Evolutionary conservation across 2,797 vertebrate genomes (phyloP), one percentile per base, ranked within the genome.

Genomic region (Odontamblyopus lacepedii): DNA sequence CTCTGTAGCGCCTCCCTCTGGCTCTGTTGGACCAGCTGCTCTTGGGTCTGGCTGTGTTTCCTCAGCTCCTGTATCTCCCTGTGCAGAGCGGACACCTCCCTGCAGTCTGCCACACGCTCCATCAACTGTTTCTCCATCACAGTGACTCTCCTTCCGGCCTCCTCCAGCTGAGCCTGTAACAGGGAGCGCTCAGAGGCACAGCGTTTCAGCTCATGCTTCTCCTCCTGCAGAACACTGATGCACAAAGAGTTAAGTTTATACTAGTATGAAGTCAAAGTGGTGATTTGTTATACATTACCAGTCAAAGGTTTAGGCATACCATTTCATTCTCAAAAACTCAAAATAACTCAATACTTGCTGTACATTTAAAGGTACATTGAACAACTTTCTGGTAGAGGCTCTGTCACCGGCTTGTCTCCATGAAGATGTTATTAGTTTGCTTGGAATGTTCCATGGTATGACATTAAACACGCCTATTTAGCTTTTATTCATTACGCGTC

Each of bases 31-130:
- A 94, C 56, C 63, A 9, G 72, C 82, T 94, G 88, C 57, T 90
- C 91, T 76, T 95, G 95, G 50, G 84, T 77, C 67, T 82, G 79
- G 74, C 79, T 86, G 74, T 92, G 81, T 0, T 78, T 79, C 73
- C 86, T 95, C 75, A 96, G 85, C 18, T 95, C 92, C 69, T 88
- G 83, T 56, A 95, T 94, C 89, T 96, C 94, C 74, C 88, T 91
- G 59, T 81, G 67, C 76, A 97, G 71, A 69, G 78, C 79, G 59
- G 76, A 87, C 70, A 91, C 84, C 75, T 96, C 92, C 79, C 87
- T 84, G 75, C 88, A 83, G 53, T 88, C 66, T 0, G 70, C 61
- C 6, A 83, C 88, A 71, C 89, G 93, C 73, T 95, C 94, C 32
- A 68, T 79, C 51, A 96, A 91, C 78, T 95, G 93, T 79, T 23